Evolutionary conservation across 2,797 vertebrate genomes (phyloP).

Genomic region (Phoxinus dragarum): DNA sequence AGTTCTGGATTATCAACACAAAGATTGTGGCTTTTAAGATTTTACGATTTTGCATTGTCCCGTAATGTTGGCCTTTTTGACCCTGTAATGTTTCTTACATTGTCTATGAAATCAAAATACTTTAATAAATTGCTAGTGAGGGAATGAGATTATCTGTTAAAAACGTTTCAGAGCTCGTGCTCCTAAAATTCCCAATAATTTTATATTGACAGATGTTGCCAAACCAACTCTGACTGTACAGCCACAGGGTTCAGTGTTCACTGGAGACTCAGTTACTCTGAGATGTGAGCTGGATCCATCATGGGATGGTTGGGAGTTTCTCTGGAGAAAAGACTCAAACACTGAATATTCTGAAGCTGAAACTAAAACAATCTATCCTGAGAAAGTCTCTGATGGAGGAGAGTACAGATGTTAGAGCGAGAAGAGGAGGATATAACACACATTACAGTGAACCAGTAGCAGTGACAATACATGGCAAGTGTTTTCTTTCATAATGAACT

Average conservation of each 20-base stretch:
- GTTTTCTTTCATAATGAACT: not conserved
- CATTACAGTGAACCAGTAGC: not conserved
- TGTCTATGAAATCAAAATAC: not conserved
- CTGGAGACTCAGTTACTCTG: constrained; percentile 1
- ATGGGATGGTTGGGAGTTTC: not conserved
- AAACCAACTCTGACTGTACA: not conserved
- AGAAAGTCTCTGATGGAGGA: not conserved
- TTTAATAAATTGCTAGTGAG: not conserved
- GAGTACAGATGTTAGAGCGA: not conserved
- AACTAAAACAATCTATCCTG: not conserved
- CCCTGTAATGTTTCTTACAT: not conserved
- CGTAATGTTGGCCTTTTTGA: too few species aligned
- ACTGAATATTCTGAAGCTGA: too few species aligned
- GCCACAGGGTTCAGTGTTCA: not conserved
- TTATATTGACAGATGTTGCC: not conserved
- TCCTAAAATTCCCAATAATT: not conserved
- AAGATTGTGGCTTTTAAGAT: too few species aligned
- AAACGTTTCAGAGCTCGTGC: not conserved
- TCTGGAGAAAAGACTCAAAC: not conserved
- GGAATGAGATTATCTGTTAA: not conserved
- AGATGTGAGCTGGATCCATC: not conserved
- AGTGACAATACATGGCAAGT: not conserved
- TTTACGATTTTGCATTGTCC: too few species aligned
- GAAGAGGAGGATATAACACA: not conserved
- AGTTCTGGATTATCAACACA: too few species aligned